Conservation (phyloP, 2,888 invertebrate genomes). For the Eupithecia dodoneata region DNA sequence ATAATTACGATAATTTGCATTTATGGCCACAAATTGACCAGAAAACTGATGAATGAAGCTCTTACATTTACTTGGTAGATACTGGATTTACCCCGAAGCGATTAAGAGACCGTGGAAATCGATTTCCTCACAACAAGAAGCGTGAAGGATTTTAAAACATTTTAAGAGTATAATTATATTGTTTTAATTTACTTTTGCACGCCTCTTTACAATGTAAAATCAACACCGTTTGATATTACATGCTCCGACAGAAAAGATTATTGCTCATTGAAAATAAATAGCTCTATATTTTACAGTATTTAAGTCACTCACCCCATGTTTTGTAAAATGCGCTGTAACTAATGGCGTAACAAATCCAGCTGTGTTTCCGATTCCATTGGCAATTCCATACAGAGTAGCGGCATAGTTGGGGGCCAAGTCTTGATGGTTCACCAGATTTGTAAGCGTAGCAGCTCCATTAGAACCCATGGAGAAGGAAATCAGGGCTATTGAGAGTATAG, state of each 20-base stretch:
- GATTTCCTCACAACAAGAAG: constrained; percentile 1
- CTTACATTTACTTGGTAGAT: not conserved
- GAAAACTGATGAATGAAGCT: not conserved
- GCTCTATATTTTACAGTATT: not conserved
- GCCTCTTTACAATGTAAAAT: not conserved
- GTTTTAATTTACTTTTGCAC: not conserved
- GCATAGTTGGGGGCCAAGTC: constrained; percentile 92
- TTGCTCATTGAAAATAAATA: not conserved
- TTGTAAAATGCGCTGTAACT: constrained; percentile 87
- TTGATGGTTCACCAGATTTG: constrained; percentile 87
- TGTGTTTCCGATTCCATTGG: constrained; percentile 89
- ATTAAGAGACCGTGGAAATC: not conserved
- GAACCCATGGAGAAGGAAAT: constrained; percentile 88
- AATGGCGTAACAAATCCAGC: constrained; percentile 89
- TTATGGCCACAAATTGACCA: not conserved
- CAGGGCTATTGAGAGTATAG: constrained; percentile 86
- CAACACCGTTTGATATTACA: not conserved
- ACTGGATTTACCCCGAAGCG: not conserved
- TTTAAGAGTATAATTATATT: not conserved
- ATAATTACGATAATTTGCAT: not conserved
- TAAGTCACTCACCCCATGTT: constrained; percentile 77
- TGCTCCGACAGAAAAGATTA: not conserved
- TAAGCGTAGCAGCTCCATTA: constrained; percentile 85
- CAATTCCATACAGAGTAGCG: constrained; percentile 90
- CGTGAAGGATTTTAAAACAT: too few species aligned